Base-by-base conservation (phyloP, 1,140 invertebrate genomes). In the Drosophila neocordata region DNA sequence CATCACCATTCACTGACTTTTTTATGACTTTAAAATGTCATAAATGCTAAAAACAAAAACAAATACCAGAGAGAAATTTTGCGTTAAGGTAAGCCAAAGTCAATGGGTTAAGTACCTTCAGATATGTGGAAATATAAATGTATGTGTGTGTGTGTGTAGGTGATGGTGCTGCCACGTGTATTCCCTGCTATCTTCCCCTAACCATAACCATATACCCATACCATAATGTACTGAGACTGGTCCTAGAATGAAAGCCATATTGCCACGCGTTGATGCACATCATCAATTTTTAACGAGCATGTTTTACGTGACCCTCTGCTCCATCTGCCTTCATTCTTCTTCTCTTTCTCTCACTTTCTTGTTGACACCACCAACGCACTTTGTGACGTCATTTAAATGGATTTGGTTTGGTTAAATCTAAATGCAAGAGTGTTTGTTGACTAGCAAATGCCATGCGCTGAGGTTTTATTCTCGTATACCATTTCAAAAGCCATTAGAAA, bases 211-310 rank as follows among this genome's bases (percentile, higher is more conserved):
- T 24, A 24, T 24, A 31, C 2, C 12, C 20, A 58, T 37, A 37
- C 31, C 35, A 41, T 38, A 38, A 38, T 11, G 41, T 48, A 9
- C 52, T 56, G 57, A 55, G 66, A 70, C 71, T 73, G 52, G 70
- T 66, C 65, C 72, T 66, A 80, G 73, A 58, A 65, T 34, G 62
- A 61, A 65, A 31, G 53, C 69, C 63, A 57, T 75, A 80, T 74
- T 66, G 77, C 68, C 69, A 69, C 81, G 69, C 81, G 75, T 79
- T 84, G 81, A 84, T 84, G 81, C 81, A 85, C 82, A 87, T 85
- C 81, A 80, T 85, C 82, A 85, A 87, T 87, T 87, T 87, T 85
- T 81, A 87, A 85, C 81, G 77, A 87, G 77, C 81, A 56, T 69
- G 69, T 77, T 77, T 69, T 85, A 85, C 82, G 82, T 85, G 81